Base-by-base conservation (phyloP, 2,888 invertebrate species). In the Spisula solida region DNA sequence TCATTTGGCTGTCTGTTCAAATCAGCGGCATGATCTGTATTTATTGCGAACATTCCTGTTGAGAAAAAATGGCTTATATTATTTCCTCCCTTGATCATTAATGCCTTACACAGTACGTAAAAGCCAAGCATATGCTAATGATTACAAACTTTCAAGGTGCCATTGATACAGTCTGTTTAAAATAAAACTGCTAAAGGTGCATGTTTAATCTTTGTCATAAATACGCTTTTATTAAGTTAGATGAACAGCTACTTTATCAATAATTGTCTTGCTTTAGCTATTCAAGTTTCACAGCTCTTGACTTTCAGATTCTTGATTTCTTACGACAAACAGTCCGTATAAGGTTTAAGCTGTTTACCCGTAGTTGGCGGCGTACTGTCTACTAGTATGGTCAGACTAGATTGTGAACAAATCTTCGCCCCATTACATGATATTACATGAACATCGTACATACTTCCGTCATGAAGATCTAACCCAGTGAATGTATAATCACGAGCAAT, bases 401-500 rank as follows among this genome's bases (percentile, higher is more conserved):
- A 86, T 29, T 86, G 47, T 56, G 88, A n/a, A 86, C 92, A 92
- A 1, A 91, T 78, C 66, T 88, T 88, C 1, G 92, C 92, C 10
- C 91, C 89, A 80, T 92, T 92, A 70, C 92, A 92, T 5, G 70
- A 83, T 31, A 88, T 82, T 20, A 92, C 20, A 0, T 56, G 86
- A 6, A 91, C 84, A 41, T 85, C 81, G 51, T 92, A 92, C 14
- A 55, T 75, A 47, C 88, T 89, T 14, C 92, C 92, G 82, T 92
- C 92, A 70, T 92, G 92, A 51, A 92, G 90, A 34, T 91, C 87
- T 5, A 91, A 80, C 18, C 66, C 83, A 31, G 86, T 83, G 66
- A 92, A 91, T 1, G 90, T 91, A 48, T 90, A 91, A 55, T 92
- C 88, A 8, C 91, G 82, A 29, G 88, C 87, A 12, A 92, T 89